Evolutionary conservation across 2,113 vertebrate genomes (phyloP).

Genomic region (Macroglossus sobrinus): DNA sequence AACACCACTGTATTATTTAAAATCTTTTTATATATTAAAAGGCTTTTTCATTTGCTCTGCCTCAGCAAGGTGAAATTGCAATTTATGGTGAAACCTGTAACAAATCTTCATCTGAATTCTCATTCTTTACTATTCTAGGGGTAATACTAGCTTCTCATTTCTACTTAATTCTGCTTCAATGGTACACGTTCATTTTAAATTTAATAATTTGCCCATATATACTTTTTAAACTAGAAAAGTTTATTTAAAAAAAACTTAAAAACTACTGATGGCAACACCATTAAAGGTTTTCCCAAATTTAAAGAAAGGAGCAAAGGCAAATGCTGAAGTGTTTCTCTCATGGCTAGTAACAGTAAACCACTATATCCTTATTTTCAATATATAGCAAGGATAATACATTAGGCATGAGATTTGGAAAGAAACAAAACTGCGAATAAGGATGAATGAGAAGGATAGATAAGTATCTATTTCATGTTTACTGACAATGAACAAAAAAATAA

Average conservation of each 20-base stretch:
- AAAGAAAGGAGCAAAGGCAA: not conserved
- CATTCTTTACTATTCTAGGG: not conserved
- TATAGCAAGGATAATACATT: not conserved
- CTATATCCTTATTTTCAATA: not conserved
- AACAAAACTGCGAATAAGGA: not conserved
- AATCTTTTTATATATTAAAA: not conserved
- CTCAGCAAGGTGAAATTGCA: not conserved
- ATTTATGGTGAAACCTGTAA: not conserved
- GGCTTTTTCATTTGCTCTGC: not conserved
- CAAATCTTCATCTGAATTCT: not conserved
- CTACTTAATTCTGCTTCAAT: not conserved
- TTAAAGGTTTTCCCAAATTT: not conserved
- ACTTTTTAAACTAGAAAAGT: not conserved
- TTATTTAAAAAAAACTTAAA: not conserved
- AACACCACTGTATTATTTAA: not conserved
- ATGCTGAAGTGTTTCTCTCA: not conserved
- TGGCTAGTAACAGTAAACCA: not conserved
- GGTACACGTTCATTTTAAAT: not conserved
- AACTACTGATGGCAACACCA: not conserved
- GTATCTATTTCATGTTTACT: not conserved
- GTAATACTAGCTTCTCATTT: not conserved
- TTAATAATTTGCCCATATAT: not conserved
- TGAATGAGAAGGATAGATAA: not conserved
- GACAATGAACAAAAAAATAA: not conserved
- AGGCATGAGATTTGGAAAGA: not conserved